Base-by-base conservation (phyloP, 1,140 invertebrate species). In the Conopomorpha cramerella region DNA sequence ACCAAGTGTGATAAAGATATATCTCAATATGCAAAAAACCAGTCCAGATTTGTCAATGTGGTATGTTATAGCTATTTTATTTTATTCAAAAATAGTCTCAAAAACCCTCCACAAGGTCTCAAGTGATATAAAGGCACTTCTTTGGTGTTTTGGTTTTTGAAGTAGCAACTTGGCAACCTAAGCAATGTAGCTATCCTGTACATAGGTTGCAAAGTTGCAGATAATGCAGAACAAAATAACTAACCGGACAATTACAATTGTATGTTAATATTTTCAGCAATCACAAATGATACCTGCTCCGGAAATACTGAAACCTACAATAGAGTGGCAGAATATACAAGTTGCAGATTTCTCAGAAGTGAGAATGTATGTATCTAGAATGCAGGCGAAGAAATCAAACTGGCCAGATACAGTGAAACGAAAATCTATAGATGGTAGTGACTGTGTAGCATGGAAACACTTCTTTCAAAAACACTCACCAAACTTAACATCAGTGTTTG, bases 301-400 rank as follows among this genome's bases (percentile, higher is more conserved):
- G 29, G 52, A 62, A 16, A 55, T 45, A 41, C 39, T 74, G 23
- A 61, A 67, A 54, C 67, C 67, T 17, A 72, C 70, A 28, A 60
- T 64, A 43, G 70, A 74, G 49, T 74, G 67, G 67, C 67, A 74
- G 54, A 70, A 74, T 35, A 55, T 74, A 12, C 67, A 72, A 58
- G 58, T 72, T 23, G 63, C 67, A 16, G 62, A 74, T 28, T 74
- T 72, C 40, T 70, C 65, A 18, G 55, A 67, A 14, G 38, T 57
- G 8, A 45, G 67, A 32, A 63, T 63, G 56, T 62, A 71, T 38
- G 51, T 74, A 37, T 54, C 55, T 32, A 40, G 54, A 16, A 38
- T 66, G 28, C 33, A 42, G 27, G 36, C 43, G 11, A 58, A 61
- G 25, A 58, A 50, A 41, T 45, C 49, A 16, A 18, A 47, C 16